phyloP scores from a whole-genome alignment of 2,113 vertebrate species.

The Callopanchax toddi region DNA sequence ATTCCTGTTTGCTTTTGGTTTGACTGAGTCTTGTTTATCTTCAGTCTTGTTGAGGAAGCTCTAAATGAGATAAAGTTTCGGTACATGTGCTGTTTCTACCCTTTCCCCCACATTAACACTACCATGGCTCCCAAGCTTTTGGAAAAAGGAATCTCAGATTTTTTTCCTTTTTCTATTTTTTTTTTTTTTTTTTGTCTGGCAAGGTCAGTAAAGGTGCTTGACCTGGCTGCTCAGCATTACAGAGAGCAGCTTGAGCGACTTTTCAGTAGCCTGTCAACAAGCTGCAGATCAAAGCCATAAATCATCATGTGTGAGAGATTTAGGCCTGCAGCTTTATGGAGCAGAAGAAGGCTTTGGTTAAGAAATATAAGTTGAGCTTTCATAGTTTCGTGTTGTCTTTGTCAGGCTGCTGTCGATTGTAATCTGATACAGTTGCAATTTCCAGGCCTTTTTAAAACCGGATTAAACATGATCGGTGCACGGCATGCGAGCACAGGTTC shows the following conservation, averaged over 20 bases:
- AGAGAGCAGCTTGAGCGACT: slow-evolving; percentile 43
- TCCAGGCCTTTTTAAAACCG: slow-evolving; percentile 11
- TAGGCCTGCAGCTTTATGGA: not conserved
- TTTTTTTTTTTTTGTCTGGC: slow-evolving; percentile 33
- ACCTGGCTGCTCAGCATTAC: slow-evolving; percentile 54
- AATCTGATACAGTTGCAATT: not conserved
- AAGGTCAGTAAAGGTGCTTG: slow-evolving; percentile 72
- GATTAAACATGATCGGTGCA: not conserved
- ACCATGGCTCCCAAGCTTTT: slow-evolving; percentile 36
- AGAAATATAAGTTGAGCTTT: not conserved
- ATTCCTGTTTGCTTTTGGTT: not conserved
- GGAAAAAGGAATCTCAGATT: slow-evolving; percentile 41
- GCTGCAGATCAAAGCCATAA: slow-evolving; percentile 46
- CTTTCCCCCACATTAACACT: not conserved
- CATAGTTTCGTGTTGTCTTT: not conserved
- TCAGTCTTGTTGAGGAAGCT: not conserved
- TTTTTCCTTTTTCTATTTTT: not conserved
- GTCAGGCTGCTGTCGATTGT: not conserved
- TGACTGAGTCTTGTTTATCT: not conserved
- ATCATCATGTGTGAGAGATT: slow-evolving; percentile 16
- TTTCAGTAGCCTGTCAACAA: slow-evolving; percentile 44
- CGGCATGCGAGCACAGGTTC: slow-evolving; percentile 9
- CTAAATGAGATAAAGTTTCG: slow-evolving; percentile 17
- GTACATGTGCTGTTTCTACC: slow-evolving; percentile 1
- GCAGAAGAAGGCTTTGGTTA: not conserved